These are phyloP conservation scores for Thaumatotibia leucotreta DNA, from an alignment of 1,140 invertebrate genomes.

Conservation along the genomic window DNA sequence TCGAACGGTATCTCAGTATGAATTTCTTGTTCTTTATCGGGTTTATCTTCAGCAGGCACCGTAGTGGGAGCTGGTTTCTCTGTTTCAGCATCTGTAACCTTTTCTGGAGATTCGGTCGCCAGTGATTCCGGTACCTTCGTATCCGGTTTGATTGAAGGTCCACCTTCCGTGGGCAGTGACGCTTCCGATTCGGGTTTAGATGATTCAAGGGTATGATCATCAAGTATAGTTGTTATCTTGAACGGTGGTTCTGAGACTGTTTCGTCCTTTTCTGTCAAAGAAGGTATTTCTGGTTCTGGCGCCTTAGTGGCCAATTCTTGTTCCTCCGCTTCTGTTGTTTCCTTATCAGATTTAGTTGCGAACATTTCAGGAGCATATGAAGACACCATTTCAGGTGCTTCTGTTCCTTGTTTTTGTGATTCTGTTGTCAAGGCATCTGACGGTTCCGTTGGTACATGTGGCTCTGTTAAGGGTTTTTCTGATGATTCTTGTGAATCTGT, in stretches of 20 bases:
- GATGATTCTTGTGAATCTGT: conserved; percentile 6
- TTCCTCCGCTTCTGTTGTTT: background rate
- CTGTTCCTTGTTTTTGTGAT: background rate
- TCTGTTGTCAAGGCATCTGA: background rate
- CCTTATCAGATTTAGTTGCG: background rate
- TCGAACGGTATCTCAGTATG: background rate
- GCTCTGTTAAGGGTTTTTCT: background rate
- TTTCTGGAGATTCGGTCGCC: background rate
- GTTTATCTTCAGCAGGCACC: background rate
- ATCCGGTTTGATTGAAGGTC: background rate
- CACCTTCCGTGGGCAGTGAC: background rate
- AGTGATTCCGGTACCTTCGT: background rate
- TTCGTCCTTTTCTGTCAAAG: background rate
- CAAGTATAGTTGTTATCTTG: background rate
- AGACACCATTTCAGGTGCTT: background rate
- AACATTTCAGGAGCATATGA: background rate
- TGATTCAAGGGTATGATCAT: background rate
- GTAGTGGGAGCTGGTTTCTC: background rate
- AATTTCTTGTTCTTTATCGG: background rate
- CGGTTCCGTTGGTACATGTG: background rate
- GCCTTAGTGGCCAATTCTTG: background rate
- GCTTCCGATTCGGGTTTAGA: conserved; percentile 5
- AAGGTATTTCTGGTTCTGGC: background rate
- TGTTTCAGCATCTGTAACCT: background rate
- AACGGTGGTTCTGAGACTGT: background rate